Evolutionary conservation across 2,113 vertebrate species (phyloP).

Genomic region (Scalopus aquaticus): DNA sequence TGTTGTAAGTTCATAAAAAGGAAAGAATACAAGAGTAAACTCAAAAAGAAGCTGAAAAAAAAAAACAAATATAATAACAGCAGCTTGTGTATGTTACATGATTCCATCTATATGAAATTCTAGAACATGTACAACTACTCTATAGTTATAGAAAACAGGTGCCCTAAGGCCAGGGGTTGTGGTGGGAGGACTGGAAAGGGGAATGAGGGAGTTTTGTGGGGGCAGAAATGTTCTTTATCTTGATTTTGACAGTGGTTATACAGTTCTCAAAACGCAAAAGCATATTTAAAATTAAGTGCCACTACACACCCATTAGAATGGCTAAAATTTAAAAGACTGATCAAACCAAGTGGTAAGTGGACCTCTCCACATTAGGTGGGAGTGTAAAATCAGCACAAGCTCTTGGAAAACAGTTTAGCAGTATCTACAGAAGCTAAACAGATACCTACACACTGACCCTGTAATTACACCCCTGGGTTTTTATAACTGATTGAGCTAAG

Average conservation of each 20-base stretch:
- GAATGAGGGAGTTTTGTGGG: background rate
- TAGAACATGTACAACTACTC: background rate
- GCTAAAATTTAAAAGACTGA: background rate
- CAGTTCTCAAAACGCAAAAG: slow-evolving; percentile 17
- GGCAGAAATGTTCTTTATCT: background rate
- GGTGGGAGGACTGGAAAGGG: background rate
- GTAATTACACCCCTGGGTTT: background rate
- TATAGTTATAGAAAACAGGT: background rate
- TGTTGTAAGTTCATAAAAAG: background rate
- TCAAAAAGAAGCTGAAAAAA: background rate
- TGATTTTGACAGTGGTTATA: background rate
- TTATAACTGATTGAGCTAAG: background rate
- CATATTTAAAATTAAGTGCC: background rate
- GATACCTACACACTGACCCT: background rate
- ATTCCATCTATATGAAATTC: background rate
- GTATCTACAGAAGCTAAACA: background rate
- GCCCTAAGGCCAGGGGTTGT: no score
- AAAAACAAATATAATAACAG: background rate
- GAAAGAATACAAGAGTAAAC: background rate
- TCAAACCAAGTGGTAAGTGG: background rate
- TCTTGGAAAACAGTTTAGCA: background rate
- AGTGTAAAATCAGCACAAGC: background rate
- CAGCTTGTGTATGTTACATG: no score
- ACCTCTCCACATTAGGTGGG: background rate
- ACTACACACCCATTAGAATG: background rate